Conservation (phyloP, 2,797 vertebrate genomes). For the Catamblyrhynchus diadema region DNA sequence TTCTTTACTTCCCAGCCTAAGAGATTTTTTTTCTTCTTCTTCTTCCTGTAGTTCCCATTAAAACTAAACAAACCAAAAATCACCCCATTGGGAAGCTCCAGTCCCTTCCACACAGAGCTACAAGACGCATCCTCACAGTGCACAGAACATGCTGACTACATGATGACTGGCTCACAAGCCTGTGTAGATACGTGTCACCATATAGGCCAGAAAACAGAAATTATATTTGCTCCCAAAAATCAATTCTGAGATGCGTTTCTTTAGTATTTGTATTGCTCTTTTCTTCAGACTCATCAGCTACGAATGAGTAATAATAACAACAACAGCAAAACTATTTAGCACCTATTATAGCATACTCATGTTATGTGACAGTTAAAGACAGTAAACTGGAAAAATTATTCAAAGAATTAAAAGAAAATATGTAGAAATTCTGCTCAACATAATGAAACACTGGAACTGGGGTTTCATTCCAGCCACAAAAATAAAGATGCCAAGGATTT, state of each 20-base stretch:
- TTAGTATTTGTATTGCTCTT: not conserved
- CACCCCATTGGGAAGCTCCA: not conserved
- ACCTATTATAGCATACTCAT: not conserved
- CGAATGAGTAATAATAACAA: not conserved
- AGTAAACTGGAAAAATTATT: not conserved
- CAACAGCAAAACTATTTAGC: not conserved
- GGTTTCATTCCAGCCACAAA: not conserved
- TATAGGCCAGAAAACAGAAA: not conserved
- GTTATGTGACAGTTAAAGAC: not conserved
- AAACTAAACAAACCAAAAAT: not conserved
- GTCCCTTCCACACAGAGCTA: not conserved
- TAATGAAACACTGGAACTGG: not conserved
- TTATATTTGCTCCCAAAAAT: not conserved
- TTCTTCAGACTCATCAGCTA: not conserved
- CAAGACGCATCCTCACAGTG: not conserved
- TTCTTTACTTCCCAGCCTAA: not conserved
- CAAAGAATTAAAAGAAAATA: not conserved
- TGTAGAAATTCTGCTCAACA: not conserved
- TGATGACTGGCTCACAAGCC: not conserved
- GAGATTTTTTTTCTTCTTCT: not conserved
- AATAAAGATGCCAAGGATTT: not conserved
- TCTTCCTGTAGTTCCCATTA: not conserved
- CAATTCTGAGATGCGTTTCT: not conserved
- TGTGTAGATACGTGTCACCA: not conserved
- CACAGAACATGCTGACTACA: rapidly evolving